A percentile compares a stretch with the other conserved stretches of the same genome.
Conservation (phyloP, 2,113 vertebrate genomes). For the Falco punctatus region DNA sequence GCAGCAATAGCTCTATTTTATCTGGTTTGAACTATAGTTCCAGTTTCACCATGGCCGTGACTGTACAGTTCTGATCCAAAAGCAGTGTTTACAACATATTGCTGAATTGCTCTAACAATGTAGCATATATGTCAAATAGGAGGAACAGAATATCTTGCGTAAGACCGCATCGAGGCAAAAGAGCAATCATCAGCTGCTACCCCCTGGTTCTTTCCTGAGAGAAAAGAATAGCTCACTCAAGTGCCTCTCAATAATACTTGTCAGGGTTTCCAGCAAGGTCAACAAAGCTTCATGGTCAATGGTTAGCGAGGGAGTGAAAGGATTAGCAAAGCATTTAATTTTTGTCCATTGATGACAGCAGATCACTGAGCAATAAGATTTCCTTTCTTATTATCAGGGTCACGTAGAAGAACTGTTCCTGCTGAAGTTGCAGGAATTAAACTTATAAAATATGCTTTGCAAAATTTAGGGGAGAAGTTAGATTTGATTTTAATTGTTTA, state of each 20-base stretch:
- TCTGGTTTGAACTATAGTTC: neutral
- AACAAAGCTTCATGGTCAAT: conserved; percentile 59
- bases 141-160: conserved; percentile 18
- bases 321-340: conserved; percentile 55
- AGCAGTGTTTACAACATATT: neutral
- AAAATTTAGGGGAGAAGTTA: conserved; percentile 42
- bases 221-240: conserved; percentile 37
- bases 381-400: conserved; percentile 12
- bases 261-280: conserved; percentile 45
- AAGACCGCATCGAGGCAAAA: conserved; percentile 3
- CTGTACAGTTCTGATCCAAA: neutral
- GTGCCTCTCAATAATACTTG: conserved; percentile 48
- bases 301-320: conserved; percentile 25
- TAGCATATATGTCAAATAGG: neutral
- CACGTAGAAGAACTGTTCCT: neutral
- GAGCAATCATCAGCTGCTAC: conserved; percentile 37
- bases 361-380: conserved; percentile 26
- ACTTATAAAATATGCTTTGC: conserved; percentile 25
- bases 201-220: conserved; percentile 10
- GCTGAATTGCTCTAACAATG: neutral
- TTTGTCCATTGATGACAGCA: conserved; percentile 29
- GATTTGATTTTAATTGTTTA: conserved; percentile 57
- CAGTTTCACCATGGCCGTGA: neutral
- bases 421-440: conserved; percentile 52
- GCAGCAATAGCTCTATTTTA: neutral